Evolutionary conservation across 2,888 invertebrate genomes (phyloP).

Genomic region (Tenthredo notha): DNA sequence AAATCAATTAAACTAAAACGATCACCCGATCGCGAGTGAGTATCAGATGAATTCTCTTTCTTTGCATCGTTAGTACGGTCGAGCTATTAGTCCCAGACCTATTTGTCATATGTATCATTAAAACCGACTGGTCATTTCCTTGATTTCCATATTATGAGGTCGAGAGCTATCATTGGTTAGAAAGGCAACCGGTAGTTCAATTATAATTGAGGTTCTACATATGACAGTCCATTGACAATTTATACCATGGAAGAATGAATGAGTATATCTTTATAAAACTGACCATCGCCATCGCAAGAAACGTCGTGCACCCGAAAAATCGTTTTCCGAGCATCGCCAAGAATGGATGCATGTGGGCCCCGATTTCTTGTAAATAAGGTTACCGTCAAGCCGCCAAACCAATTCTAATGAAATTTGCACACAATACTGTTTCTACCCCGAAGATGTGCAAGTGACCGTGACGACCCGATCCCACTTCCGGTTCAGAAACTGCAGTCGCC

Average conservation of each 20-base stretch:
- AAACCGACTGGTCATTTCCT: neutral
- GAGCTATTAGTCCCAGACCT: conserved; percentile 20
- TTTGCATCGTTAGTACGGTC: neutral
- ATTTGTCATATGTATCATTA: conserved; percentile 14
- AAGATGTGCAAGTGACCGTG: neutral
- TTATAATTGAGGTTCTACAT: neutral
- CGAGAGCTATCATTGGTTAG: neutral
- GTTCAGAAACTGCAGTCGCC: neutral
- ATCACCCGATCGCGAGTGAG: conserved; percentile 14
- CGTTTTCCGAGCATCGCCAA: neutral
- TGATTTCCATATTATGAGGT: conserved; percentile 2
- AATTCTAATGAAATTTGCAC: neutral
- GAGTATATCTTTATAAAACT: neutral
- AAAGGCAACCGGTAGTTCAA: neutral
- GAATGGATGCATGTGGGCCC: neutral
- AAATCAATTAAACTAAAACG: conserved; percentile 8
- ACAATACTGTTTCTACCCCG: neutral
- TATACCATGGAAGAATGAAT: neutral
- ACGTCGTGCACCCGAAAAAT: neutral
- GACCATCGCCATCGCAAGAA: too few relatives aligned
- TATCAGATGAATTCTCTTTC: neutral
- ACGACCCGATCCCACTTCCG: neutral
- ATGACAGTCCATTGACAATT: neutral
- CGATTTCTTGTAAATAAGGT: conserved; percentile 6
- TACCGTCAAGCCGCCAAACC: neutral